Evolutionary conservation across 2,113 vertebrate species (phyloP).

Genomic region (Trochalopteron elliotii): DNA sequence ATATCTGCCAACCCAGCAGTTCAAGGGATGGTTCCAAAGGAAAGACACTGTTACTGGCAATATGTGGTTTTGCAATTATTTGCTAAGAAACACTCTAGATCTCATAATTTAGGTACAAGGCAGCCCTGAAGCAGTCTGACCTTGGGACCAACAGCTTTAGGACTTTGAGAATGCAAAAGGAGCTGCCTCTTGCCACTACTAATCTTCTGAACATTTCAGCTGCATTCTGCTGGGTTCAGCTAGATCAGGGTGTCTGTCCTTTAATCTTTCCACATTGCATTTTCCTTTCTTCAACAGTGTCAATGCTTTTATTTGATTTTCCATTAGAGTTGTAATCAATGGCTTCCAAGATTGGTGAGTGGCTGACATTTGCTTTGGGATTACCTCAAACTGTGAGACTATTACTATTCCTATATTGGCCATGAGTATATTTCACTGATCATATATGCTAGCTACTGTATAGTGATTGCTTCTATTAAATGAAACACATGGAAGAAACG

Average conservation of each 20-base stretch:
- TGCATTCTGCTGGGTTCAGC: neutral
- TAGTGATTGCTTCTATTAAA: neutral
- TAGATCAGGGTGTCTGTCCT: neutral
- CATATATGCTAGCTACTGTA: neutral
- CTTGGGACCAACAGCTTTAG: neutral
- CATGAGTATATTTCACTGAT: neutral
- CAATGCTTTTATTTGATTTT: neutral
- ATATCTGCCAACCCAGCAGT: neutral
- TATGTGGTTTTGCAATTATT: neutral
- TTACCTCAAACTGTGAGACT: neutral
- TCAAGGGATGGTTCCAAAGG: neutral
- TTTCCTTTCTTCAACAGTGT: neutral
- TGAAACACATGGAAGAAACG: neutral
- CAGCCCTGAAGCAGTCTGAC: neutral
- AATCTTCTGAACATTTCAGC: neutral
- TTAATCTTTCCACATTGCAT: neutral
- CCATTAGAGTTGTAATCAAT: neutral
- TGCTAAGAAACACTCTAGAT: neutral
- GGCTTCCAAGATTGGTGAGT: neutral
- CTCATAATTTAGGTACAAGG: neutral
- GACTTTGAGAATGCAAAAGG: neutral
- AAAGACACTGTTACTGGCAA: neutral
- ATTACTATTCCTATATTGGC: neutral
- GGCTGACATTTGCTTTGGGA: constrained; percentile 6
- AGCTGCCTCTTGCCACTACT: neutral